Evolutionary conservation across 2,113 vertebrate genomes (phyloP).

Genomic region (Rhabdomys dilectus): DNA sequence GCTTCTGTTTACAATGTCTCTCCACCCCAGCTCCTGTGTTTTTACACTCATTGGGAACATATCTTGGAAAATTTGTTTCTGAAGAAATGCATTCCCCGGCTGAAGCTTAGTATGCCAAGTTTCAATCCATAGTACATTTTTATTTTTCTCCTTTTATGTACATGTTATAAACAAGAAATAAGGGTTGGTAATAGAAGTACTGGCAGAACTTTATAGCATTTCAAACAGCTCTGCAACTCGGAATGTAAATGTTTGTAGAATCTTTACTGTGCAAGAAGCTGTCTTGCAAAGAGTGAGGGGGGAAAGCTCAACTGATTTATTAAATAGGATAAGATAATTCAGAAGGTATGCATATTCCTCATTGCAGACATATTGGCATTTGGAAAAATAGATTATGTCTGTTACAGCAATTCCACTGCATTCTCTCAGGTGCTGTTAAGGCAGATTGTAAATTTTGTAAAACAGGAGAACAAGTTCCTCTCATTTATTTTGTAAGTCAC

Average conservation of each 20-base stretch:
- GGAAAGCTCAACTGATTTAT: conserved; percentile 66
- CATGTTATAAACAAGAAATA: conserved; percentile 63
- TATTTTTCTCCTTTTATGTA: conserved; percentile 61
- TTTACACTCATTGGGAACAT: not conserved
- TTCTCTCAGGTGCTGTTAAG: conserved; percentile 3
- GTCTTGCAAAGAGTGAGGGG: conserved; percentile 62
- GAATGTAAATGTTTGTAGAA: conserved; percentile 80
- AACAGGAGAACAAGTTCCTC: not conserved
- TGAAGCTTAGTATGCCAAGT: conserved; percentile 53
- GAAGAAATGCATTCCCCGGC: conserved; percentile 2
- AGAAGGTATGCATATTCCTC: not conserved
- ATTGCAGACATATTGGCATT: not conserved
- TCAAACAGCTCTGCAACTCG: conserved; percentile 64
- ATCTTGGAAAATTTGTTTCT: conserved; percentile 60
- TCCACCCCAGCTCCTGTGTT: not conserved
- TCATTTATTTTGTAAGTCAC: not conserved
- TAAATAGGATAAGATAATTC: conserved; percentile 47
- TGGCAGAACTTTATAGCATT: conserved; percentile 70
- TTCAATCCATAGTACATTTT: conserved; percentile 55
- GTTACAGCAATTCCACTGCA: not conserved
- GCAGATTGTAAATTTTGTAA: conserved; percentile 36
- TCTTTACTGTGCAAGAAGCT: conserved; percentile 79
- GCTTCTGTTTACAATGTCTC: not conserved
- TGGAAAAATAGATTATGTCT: not conserved
- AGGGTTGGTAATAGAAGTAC: conserved; percentile 64